phyloP scores from a whole-genome alignment of 2,797 vertebrate species.

The Pampus argenteus region DNA sequence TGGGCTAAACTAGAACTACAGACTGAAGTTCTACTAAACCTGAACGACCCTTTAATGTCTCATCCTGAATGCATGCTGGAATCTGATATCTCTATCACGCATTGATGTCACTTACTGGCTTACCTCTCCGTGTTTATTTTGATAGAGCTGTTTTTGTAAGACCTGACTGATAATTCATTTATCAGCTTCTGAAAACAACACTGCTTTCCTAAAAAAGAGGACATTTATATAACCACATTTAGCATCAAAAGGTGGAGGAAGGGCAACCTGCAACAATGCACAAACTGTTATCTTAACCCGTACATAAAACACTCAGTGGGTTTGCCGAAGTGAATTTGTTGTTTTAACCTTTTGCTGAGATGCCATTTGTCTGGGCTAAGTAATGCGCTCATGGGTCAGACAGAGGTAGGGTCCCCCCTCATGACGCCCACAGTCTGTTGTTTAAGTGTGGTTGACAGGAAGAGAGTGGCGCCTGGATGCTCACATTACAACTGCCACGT shows the following conservation, averaged over 20 bases:
- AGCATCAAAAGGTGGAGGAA: slow-evolving; percentile 39
- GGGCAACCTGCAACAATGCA: slow-evolving; percentile 38
- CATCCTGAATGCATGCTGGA: neutral
- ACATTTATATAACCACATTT: slow-evolving; percentile 1
- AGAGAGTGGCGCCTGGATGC: slow-evolving; percentile 50
- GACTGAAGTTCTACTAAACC: neutral
- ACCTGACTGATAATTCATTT: slow-evolving; percentile 26
- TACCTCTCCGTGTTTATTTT: slow-evolving; percentile 36
- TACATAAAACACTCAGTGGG: slow-evolving; percentile 44
- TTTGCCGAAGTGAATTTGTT: slow-evolving; percentile 64
- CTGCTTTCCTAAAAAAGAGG: too few species aligned
- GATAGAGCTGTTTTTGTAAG: slow-evolving; percentile 19
- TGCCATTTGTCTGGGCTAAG: slow-evolving; percentile 69
- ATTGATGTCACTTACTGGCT: slow-evolving; percentile 27
- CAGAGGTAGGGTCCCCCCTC: slow-evolving; percentile 53
- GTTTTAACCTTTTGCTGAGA: slow-evolving; percentile 71
- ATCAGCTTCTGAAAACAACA: slow-evolving; percentile 35
- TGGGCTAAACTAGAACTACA: neutral
- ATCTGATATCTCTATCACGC: slow-evolving; percentile 2
- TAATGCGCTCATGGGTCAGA: slow-evolving; percentile 61
- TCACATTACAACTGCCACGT: slow-evolving; percentile 20
- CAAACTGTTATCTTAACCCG: slow-evolving; percentile 62
- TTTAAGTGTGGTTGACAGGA: slow-evolving; percentile 48
- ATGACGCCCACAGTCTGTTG: slow-evolving; percentile 20
- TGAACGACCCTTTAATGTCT: too few species aligned